These are phyloP conservation scores for Morpho helenor DNA, from an alignment of 2,888 invertebrate genomes.

Conservation along the genomic window DNA sequence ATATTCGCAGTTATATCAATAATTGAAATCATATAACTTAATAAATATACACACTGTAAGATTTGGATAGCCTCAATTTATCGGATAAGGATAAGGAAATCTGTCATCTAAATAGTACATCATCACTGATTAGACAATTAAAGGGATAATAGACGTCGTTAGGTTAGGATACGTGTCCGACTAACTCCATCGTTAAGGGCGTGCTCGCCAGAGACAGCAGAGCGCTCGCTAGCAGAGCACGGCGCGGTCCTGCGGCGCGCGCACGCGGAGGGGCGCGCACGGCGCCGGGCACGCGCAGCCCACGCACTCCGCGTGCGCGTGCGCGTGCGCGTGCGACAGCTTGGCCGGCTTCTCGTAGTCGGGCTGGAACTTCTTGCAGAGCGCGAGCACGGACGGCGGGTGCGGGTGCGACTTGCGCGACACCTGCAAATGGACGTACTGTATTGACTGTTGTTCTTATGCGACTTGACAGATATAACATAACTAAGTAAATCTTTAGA, in stretches of 20 bases:
- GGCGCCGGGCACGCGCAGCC: slow-evolving; percentile 35
- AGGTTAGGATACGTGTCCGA: background rate
- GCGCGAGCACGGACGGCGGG: slow-evolving; percentile 74
- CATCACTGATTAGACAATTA: too few relatives aligned
- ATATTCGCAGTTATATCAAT: too few relatives aligned
- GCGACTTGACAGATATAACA: too few relatives aligned
- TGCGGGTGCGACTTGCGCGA: slow-evolving; percentile 80
- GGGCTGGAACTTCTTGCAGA: slow-evolving; percentile 77
- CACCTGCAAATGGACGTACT: slow-evolving; percentile 42
- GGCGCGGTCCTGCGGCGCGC: slow-evolving; percentile 38
- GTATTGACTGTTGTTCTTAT: too few relatives aligned
- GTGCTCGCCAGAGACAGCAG: slow-evolving; percentile 30
- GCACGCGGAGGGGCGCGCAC: slow-evolving; percentile 32
- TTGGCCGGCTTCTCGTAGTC: slow-evolving; percentile 73
- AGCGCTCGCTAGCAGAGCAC: slow-evolving; percentile 58
- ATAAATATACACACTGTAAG: too few relatives aligned
- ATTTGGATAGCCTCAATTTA: too few relatives aligned
- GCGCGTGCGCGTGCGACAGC: slow-evolving; percentile 40
- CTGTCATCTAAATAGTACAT: too few relatives aligned
- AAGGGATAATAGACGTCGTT: too few relatives aligned
- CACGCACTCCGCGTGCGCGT: slow-evolving; percentile 30
- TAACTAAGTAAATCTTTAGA: too few relatives aligned
- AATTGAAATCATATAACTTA: too few relatives aligned
- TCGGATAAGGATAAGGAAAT: too few relatives aligned
- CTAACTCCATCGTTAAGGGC: slow-evolving; percentile 16